Percentiles rank a stretch among this genome's conserved stretches.
Conservation (phyloP, 2,888 invertebrate species). For the Tineola bisselliella region DNA sequence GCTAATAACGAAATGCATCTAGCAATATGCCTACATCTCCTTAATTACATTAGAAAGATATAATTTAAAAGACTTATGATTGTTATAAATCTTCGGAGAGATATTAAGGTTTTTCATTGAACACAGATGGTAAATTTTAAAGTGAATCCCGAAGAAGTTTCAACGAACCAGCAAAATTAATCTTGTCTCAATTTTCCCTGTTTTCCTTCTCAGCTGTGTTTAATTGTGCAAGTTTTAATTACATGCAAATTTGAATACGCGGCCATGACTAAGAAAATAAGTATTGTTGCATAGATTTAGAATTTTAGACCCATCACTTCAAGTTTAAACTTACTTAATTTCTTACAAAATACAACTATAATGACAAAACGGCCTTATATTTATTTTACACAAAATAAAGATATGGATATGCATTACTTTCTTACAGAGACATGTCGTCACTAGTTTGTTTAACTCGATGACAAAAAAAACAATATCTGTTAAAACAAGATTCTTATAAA, state of each 20-base stretch:
- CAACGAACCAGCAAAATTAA: conserved; percentile 35
- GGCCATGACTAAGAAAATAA: conserved; percentile 14
- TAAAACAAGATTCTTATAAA: background rate
- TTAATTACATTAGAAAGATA: background rate
- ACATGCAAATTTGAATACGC: conserved; percentile 46
- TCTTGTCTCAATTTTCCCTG: conserved; percentile 56
- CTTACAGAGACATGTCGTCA: no score
- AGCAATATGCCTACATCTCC: no score
- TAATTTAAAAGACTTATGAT: background rate
- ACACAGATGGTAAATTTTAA: conserved; percentile 12
- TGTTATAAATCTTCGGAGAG: background rate
- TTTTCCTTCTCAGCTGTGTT: conserved; percentile 48
- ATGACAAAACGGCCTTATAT: no score
- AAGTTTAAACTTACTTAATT: background rate
- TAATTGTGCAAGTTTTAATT: conserved; percentile 61
- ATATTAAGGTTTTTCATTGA: conserved; percentile 10
- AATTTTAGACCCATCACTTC: background rate
- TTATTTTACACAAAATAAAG: no score
- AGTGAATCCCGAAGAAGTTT: conserved; percentile 11
- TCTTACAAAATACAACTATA: background rate
- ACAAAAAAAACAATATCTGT: no score
- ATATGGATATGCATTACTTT: no score
- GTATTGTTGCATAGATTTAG: conserved; percentile 4
- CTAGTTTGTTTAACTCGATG: no score
- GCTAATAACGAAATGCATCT: no score